Percentiles rank a stretch among this genome's conserved stretches.
These are phyloP conservation scores for Coboldia fuscipes DNA, from an alignment of 1,140 invertebrate species.

Conservation along the genomic window DNA sequence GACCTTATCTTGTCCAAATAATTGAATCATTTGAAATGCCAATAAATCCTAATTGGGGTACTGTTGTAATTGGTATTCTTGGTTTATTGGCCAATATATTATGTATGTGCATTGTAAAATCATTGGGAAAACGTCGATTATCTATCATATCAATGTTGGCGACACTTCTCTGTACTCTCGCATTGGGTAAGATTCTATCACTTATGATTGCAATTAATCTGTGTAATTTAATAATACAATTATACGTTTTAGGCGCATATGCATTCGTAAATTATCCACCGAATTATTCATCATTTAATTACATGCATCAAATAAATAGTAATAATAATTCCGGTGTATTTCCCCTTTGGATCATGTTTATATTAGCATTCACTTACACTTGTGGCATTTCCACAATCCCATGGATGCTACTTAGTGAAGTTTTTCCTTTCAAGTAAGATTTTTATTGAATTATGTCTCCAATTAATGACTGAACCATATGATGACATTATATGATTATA, in stretches of 20 bases:
- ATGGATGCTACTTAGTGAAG: slow-evolving; percentile 28
- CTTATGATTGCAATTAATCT: slow-evolving; percentile 9
- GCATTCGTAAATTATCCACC: too few relatives aligned
- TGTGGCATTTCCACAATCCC: slow-evolving; percentile 13
- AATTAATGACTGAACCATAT: not conserved
- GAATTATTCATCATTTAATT: slow-evolving; percentile 2
- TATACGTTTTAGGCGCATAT: too few relatives aligned
- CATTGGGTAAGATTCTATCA: not conserved
- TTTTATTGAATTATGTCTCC: slow-evolving; percentile 1
- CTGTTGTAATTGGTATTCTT: slow-evolving; percentile 11
- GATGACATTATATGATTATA: slow-evolving; percentile 12
- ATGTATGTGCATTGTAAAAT: slow-evolving; percentile 11
- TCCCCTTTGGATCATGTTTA: not conserved
- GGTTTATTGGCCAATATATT: slow-evolving; percentile 2
- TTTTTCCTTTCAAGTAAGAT: slow-evolving; percentile 13
- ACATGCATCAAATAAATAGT: too few relatives aligned
- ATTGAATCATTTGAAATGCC: slow-evolving; percentile 24
- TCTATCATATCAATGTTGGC: slow-evolving; percentile 26
- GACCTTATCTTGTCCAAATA: slow-evolving; percentile 34
- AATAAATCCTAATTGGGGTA: slow-evolving; percentile 22
- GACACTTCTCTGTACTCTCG: not conserved
- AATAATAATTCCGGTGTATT: too few relatives aligned
- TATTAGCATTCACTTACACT: slow-evolving; percentile 5
- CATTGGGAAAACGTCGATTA: slow-evolving; percentile 18
- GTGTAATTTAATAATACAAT: too few relatives aligned